Evolutionary conservation across 1,140 invertebrate genomes (phyloP), one percentile per base, ranked within the genome.

Genomic region (Cylas formicarius): DNA sequence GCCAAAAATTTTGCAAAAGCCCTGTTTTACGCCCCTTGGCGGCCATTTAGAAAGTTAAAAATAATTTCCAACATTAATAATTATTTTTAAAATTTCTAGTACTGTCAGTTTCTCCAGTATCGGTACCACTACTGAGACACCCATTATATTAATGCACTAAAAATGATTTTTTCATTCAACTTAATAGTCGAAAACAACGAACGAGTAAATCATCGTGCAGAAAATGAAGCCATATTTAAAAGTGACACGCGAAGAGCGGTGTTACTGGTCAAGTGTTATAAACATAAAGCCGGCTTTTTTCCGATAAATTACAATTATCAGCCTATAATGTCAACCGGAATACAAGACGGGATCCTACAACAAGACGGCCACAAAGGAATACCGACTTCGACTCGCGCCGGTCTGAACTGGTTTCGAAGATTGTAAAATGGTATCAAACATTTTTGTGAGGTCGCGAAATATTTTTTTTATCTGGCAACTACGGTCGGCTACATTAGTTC

Each of bases 231-330:
- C 45, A 37, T 44, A 44, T 44, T 41, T 39, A 33, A 34, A 27
- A 27, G 17, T 48, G 35, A 50, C 40, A 43, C 36, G 36, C 29
- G 35, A 11, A 47, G 24, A 42, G 46, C 46, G 36, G 17, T 37
- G 38, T 27, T 41, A 40, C 44, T 46, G n/a, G n/a, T n/a, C n/a
- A n/a, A n/a, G n/a, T n/a, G n/a, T n/a, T n/a, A n/a, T n/a, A n/a
- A n/a, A n/a, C n/a, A n/a, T n/a, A n/a, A n/a, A n/a, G n/a, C n/a
- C n/a, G 33, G 44, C 49, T 32, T 39, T 41, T 46, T 37, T 33
- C 43, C 57, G 57, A 58, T 58, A 58, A 58, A 58, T 58, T 58
- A 58, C 57, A 58, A 58, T 58, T 58, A 58, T 58, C 54, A 44
- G 45, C 43, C 44, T 55, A 50, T 46, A 41, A 40, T 32, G 44